Conservation (phyloP, 35 echinoderm and acorn worm species). For the Diadema setosum region DNA sequence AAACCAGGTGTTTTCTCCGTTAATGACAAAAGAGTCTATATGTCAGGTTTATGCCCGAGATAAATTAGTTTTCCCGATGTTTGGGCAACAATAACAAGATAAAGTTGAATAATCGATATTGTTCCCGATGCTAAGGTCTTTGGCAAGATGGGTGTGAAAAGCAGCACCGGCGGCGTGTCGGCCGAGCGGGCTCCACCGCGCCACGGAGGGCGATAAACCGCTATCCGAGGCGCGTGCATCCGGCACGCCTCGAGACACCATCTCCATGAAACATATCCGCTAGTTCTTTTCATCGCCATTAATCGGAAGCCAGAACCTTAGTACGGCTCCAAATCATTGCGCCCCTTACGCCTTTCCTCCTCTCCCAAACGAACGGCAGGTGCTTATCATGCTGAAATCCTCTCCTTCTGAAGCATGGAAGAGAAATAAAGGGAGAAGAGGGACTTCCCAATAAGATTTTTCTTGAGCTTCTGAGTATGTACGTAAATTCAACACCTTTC, state of each 20-base stretch:
- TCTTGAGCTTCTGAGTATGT: too few relatives aligned
- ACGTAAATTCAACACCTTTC: too few relatives aligned
- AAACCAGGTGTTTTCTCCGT: background rate
- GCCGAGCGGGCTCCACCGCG: background rate
- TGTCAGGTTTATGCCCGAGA: constrained; percentile 6
- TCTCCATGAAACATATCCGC: constrained; percentile 1
- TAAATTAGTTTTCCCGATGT: constrained; percentile 32
- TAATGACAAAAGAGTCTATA: background rate
- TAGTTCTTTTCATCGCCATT: background rate
- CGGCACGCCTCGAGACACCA: background rate
- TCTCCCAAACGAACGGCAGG: background rate
- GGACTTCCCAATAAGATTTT: background rate
- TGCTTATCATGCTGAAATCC: background rate
- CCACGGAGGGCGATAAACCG: background rate
- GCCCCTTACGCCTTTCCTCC: background rate
- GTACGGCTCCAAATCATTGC: background rate
- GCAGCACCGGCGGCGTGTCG: background rate
- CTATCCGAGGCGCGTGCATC: background rate
- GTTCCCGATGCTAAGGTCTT: background rate
- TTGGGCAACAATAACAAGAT: constrained; percentile 12
- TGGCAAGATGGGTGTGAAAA: background rate
- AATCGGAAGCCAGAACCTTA: background rate
- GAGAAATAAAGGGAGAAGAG: background rate
- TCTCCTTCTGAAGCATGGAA: background rate
- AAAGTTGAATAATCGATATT: background rate